Percentiles rank a stretch among this genome's conserved stretches.
Evolutionary conservation across 2,113 vertebrate genomes (phyloP).

Genomic region (Opisthocomus hoazin): DNA sequence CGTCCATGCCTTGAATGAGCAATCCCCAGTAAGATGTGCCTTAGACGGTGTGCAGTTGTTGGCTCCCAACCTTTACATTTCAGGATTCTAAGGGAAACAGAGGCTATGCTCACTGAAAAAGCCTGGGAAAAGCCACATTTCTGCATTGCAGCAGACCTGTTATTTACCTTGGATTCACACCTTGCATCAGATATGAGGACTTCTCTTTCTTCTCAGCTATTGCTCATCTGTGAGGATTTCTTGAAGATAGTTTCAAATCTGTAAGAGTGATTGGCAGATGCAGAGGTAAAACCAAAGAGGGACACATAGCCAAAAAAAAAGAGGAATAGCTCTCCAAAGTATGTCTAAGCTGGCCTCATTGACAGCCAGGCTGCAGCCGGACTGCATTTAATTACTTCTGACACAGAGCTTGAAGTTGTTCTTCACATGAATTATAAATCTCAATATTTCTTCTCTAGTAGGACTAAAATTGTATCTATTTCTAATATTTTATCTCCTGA

Average conservation of each 20-base stretch:
- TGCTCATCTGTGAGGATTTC: background rate
- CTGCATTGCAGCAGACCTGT: background rate
- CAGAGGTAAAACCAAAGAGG: background rate
- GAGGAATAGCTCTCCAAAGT: background rate
- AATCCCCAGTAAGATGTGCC: background rate
- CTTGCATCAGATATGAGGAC: background rate
- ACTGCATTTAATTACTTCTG: background rate
- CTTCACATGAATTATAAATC: background rate
- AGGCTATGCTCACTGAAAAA: background rate
- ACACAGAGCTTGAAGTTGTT: background rate
- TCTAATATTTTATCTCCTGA: background rate
- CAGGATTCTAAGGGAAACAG: background rate
- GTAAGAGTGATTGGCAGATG: background rate
- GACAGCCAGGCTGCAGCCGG: background rate
- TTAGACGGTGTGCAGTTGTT: background rate
- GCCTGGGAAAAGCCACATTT: background rate
- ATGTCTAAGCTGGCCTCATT: background rate
- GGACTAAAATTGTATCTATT: background rate
- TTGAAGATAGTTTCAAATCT: background rate
- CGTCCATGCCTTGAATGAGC: background rate
- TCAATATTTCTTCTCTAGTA: background rate
- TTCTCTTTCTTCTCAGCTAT: background rate
- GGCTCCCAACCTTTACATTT: background rate
- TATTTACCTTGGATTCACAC: constrained; percentile 6
- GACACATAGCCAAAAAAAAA: background rate